Evolutionary conservation across 2,797 vertebrate genomes (phyloP).

Genomic region (Rhinella marina): DNA sequence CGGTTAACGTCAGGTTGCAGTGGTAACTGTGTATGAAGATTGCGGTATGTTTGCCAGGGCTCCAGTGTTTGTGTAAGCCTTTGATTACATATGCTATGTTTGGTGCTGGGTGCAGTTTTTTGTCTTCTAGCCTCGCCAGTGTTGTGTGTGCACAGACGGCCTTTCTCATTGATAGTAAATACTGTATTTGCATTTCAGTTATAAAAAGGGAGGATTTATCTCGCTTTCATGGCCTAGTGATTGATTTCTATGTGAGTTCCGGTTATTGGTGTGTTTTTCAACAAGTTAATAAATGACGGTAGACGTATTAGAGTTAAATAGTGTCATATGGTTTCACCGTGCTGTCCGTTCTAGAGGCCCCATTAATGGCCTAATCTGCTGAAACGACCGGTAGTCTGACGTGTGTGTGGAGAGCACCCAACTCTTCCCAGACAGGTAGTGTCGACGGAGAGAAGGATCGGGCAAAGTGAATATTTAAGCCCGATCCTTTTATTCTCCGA

Average conservation of each 20-base stretch:
- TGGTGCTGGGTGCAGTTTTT: not conserved
- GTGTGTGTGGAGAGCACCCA: too few species aligned
- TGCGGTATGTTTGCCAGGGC: not conserved
- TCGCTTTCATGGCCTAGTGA: not conserved
- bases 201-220: conserved; percentile 5
- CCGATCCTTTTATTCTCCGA: too few species aligned
- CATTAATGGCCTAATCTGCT: too few species aligned
- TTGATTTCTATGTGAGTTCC: not conserved
- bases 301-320: not conserved
- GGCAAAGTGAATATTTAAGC: too few species aligned
- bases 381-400: too few species aligned
- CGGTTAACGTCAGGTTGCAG: not conserved
- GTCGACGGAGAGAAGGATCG: too few species aligned
- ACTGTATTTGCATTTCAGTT: conserved; percentile 14
- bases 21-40: not conserved
- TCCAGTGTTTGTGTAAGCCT: not conserved
- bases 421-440: too few species aligned
- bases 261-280: not conserved
- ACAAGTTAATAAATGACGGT: conserved; percentile 22
- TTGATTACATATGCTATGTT: not conserved
- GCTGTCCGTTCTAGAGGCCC: not conserved
- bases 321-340: not conserved
- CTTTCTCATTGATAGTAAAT: conserved; percentile 25
- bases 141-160: conserved; percentile 24
- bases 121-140: not conserved